A percentile compares a stretch with the other conserved stretches of the same genome.
phyloP scores from a whole-genome alignment of 2,888 invertebrate genomes.

The Apamea anceps region DNA sequence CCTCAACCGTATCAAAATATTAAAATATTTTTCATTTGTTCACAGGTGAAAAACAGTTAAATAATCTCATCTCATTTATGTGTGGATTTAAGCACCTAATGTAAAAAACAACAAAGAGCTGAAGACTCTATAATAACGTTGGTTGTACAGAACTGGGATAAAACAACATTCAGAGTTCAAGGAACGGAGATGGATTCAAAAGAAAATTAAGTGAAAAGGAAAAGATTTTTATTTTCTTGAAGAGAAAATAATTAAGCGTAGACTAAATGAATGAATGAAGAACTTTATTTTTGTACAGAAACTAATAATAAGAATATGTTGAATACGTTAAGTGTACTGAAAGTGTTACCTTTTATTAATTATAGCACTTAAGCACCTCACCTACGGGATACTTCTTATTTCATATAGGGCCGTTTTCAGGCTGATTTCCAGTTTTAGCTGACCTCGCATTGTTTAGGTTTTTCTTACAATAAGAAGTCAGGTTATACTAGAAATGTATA shows the following conservation, averaged over 20 bases:
- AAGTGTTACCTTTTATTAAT: not conserved
- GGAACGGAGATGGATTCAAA: not conserved
- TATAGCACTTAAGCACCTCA: too few relatives aligned
- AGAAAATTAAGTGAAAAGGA: slow-evolving; percentile 1
- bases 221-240: not conserved
- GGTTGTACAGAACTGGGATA: slow-evolving; percentile 2
- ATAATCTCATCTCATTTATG: slow-evolving; percentile 26
- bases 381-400: too few relatives aligned
- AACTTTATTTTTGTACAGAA: not conserved
- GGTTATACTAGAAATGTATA: too few relatives aligned
- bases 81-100: slow-evolving; percentile 32
- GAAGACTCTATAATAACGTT: slow-evolving; percentile 12
- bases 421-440: too few relatives aligned
- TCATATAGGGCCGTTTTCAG: too few relatives aligned
- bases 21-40: slow-evolving; percentile 15
- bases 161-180: slow-evolving; percentile 10
- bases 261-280: not conserved
- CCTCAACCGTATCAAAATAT: not conserved
- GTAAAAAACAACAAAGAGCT: slow-evolving; percentile 4
- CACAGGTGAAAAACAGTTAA: slow-evolving; percentile 28
- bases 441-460: too few relatives aligned
- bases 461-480: too few relatives aligned
- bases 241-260: not conserved
- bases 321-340: not conserved
- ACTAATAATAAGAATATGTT: not conserved